phyloP scores from a whole-genome alignment of 2,113 vertebrate species.

The Microcebus griseorufus region DNA sequence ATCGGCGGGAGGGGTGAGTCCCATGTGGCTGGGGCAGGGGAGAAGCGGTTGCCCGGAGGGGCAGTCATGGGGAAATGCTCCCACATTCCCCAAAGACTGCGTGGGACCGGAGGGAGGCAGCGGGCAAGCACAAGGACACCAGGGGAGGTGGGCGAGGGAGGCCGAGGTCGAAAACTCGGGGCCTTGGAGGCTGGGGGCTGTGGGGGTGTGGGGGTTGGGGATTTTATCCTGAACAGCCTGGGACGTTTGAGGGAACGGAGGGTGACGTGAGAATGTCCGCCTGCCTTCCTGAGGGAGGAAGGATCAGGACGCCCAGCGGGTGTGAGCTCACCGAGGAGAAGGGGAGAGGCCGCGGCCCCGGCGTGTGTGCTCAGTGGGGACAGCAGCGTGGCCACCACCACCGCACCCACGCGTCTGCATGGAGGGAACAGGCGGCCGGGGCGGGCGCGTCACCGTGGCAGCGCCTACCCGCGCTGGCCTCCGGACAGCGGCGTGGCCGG shows the following conservation, averaged over 20 bases:
- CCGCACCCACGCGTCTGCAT: too few relatives aligned
- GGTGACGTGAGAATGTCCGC: background rate
- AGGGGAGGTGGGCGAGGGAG: background rate
- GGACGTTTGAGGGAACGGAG: background rate
- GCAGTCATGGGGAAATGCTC: rapidly evolving
- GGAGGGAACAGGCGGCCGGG: too few relatives aligned
- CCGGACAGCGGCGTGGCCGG: too few relatives aligned
- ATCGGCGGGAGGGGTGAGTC: background rate
- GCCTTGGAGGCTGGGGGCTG: background rate
- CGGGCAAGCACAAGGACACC: background rate
- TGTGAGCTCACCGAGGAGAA: background rate
- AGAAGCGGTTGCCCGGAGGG: background rate
- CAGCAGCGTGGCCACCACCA: too few relatives aligned
- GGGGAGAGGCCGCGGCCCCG: too few relatives aligned
- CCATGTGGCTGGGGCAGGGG: background rate
- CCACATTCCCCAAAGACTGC: background rate
- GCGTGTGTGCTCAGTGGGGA: too few relatives aligned
- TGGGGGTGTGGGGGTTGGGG: background rate
- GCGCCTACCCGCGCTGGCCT: too few relatives aligned
- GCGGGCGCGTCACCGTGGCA: too few relatives aligned
- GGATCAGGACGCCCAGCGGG: background rate
- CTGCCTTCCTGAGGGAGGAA: background rate
- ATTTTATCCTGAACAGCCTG: background rate
- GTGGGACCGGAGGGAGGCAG: background rate
- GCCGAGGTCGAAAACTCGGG: background rate